Evolutionary conservation across 2,113 vertebrate genomes (phyloP), one percentile per base, ranked within the genome.

Genomic region (Caranx melampygus): DNA sequence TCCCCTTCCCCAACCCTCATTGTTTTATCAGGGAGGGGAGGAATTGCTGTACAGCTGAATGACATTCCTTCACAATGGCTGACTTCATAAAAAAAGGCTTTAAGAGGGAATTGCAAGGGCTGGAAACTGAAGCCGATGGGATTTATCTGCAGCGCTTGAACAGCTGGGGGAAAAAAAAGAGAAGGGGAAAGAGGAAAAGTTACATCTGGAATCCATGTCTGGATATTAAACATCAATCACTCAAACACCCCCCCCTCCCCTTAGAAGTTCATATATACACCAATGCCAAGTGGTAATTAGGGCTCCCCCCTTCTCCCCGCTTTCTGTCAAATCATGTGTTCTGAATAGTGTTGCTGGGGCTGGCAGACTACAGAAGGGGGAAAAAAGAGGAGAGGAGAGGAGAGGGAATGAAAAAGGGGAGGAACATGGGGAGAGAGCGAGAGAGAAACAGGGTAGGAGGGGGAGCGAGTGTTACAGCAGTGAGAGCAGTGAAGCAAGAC

Each of bases 311-410:
- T 74, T 79, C 79, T 79, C 85, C 69, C 92, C 94, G 92, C 95
- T 96, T 95, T 97, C 74, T 92, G 89, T 94, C 96, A 92, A 88
- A 94, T 94, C 90, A 88, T 92, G 83, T 93, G 90, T 92, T 87
- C 80, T 77, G 65, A 78, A 80, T 76, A 37, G 65, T 92, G 93
- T 95, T 94, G 93, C 92, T 93, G 86, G 90, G 93, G 89, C 78
- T 88, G 86, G 91, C 72, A 92, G n/a, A 92, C 84, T 92, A 85
- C 69, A 83, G 85, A 65, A 31, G 37, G 66, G 66, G 59, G 13
- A 66, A 64, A 61, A 79, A 44, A 68, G 66, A 72, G 61, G 66
- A 72, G 61, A 47, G 76, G 69, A 64, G 54, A 75, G 86, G 84
- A 26, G 70, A 71, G 60, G 65, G 45, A 83, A 49, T 11, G 12